Evolutionary conservation across 2,888 invertebrate species (phyloP).

Genomic region (Notodonta dromedarius): DNA sequence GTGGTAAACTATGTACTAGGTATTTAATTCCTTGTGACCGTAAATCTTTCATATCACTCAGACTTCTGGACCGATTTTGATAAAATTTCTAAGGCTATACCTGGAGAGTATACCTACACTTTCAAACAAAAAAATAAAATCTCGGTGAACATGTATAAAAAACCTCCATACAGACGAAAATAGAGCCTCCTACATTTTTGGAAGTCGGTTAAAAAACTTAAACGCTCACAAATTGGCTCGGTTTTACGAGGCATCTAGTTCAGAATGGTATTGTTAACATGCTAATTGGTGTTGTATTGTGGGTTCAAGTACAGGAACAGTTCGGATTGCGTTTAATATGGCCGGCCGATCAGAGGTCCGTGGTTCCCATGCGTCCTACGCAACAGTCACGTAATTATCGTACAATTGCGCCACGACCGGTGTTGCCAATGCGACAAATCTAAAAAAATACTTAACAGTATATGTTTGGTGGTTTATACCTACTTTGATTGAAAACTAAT

Average conservation of each 20-base stretch:
- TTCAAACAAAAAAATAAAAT: too few species aligned
- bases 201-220: background rate
- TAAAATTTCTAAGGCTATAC: background rate
- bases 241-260: conserved; percentile 11
- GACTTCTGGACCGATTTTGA: background rate
- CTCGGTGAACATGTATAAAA: too few species aligned
- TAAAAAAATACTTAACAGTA: background rate
- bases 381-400: conserved; percentile 68
- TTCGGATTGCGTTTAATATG: conserved; percentile 23
- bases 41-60: too few species aligned
- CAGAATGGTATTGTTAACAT: conserved; percentile 17
- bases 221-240: conserved; percentile 6
- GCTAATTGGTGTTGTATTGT: conserved; percentile 25
- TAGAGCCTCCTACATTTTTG: too few species aligned
- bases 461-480: background rate
- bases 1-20: too few species aligned
- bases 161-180: too few species aligned
- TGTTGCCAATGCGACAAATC: background rate
- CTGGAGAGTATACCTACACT: too few species aligned
- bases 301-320: conserved; percentile 30
- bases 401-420: conserved; percentile 62
- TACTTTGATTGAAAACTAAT: too few species aligned
- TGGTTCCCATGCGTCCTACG: conserved; percentile 77
- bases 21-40: too few species aligned
- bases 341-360: conserved; percentile 26